These are phyloP conservation scores for Epinotia demarniana DNA, from an alignment of 2,888 invertebrate species.

Conservation along the genomic window DNA sequence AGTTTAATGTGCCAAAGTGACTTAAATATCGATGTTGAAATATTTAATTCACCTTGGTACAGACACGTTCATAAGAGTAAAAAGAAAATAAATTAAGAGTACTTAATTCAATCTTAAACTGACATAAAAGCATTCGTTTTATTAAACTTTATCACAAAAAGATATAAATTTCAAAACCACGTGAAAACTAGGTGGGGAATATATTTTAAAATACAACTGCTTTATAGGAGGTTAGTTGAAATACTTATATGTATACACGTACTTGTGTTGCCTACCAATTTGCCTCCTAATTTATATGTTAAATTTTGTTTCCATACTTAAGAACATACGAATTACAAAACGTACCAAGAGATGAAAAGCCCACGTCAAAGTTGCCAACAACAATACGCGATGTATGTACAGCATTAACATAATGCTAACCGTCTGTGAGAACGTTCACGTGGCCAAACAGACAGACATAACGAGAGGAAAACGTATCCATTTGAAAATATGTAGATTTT, in stretches of 20 bases:
- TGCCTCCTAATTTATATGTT: background rate
- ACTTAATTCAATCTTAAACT: too few species aligned
- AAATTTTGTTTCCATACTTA: slow-evolving; percentile 1
- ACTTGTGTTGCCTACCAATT: background rate
- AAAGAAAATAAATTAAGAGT: too few species aligned
- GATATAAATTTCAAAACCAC: too few species aligned
- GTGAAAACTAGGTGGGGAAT: too few species aligned
- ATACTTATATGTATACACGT: background rate
- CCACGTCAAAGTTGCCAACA: slow-evolving; percentile 50
- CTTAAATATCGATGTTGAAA: too few species aligned
- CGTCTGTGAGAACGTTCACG: slow-evolving; percentile 73
- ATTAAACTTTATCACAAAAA: too few species aligned
- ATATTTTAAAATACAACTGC: too few species aligned
- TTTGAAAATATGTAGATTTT: slow-evolving; percentile 9
- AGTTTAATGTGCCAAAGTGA: too few species aligned
- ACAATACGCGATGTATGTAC: slow-evolving; percentile 67
- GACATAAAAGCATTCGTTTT: too few species aligned
- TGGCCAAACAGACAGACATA: slow-evolving; percentile 69
- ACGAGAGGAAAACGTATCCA: background rate
- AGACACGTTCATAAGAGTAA: too few species aligned
- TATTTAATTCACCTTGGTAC: too few species aligned
- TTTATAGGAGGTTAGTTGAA: too few species aligned
- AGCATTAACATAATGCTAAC: slow-evolving; percentile 78
- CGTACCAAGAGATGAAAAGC: slow-evolving; percentile 29
- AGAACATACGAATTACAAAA: slow-evolving; percentile 11